Conservation (phyloP, 2,888 invertebrate genomes). For the Kuschelorhynchus macadamiae region DNA sequence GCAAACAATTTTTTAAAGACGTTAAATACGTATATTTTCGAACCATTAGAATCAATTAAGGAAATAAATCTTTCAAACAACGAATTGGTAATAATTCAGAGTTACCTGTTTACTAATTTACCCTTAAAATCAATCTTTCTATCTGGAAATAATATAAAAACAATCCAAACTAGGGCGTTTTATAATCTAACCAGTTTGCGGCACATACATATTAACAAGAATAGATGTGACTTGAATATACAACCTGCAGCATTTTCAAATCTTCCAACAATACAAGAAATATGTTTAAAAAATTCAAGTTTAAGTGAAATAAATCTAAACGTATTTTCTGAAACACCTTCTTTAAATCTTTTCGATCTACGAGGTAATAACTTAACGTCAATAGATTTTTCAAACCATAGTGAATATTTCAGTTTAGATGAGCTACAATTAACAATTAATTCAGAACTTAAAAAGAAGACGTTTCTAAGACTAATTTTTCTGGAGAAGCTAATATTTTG, state of each 20-base stretch:
- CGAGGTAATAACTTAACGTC: neutral
- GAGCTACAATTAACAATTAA: conserved; percentile 7
- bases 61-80: neutral
- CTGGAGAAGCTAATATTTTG: conserved; percentile 1
- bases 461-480: conserved; percentile 1
- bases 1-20: neutral
- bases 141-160: neutral
- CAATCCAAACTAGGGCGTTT: neutral
- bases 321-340: neutral
- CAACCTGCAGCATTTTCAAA: neutral
- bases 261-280: no score
- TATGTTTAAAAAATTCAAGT: neutral
- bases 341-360: neutral
- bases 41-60: neutral
- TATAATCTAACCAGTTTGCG: conserved; percentile 3
- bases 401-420: neutral
- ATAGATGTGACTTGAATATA: neutral
- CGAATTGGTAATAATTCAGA: neutral
- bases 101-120: neutral
- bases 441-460: neutral
- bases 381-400: conserved; percentile 2
- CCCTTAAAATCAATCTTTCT: neutral
- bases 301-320: neutral
- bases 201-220: neutral
- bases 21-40: neutral